phyloP scores from a whole-genome alignment of 2,797 vertebrate species.

The Tachyglossus aculeatus region DNA sequence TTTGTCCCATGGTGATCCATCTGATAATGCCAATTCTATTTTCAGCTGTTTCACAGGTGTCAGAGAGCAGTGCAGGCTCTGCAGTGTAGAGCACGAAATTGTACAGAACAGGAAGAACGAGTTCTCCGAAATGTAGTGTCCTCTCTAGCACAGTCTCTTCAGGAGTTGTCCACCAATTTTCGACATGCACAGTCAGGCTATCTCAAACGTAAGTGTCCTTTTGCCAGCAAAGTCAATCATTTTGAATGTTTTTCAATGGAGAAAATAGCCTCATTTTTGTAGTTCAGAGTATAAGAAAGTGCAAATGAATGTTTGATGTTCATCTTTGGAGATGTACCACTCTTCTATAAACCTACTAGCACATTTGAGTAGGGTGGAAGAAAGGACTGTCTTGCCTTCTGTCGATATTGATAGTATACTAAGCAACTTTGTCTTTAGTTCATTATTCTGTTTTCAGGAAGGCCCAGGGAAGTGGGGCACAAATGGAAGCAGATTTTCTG shows the following conservation, averaged over 20 bases:
- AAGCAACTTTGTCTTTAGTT: too few relatives aligned
- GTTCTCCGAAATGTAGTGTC: slow-evolving; percentile 92
- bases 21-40: slow-evolving; percentile 29
- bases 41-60: slow-evolving; percentile 96
- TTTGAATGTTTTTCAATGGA: not conserved
- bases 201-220: slow-evolving; percentile 88
- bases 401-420: too few relatives aligned
- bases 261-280: too few relatives aligned
- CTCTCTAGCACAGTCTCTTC: slow-evolving; percentile 92
- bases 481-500: too few relatives aligned
- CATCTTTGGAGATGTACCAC: too few relatives aligned
- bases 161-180: slow-evolving; percentile 92
- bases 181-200: slow-evolving; percentile 94
- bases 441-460: too few relatives aligned
- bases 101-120: slow-evolving; percentile 92
- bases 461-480: too few relatives aligned
- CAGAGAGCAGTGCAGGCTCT: slow-evolving; percentile 90
- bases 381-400: too few relatives aligned
- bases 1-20: not conserved
- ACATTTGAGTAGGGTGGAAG: too few relatives aligned
- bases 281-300: rapidly evolving
- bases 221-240: not conserved
- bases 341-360: too few relatives aligned
- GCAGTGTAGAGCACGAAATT: slow-evolving; percentile 86
- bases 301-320: too few relatives aligned